These are phyloP conservation scores for Epizoanthus fatuus DNA, from an alignment of 92 coral and sea anemone species.

Conservation along the genomic window DNA sequence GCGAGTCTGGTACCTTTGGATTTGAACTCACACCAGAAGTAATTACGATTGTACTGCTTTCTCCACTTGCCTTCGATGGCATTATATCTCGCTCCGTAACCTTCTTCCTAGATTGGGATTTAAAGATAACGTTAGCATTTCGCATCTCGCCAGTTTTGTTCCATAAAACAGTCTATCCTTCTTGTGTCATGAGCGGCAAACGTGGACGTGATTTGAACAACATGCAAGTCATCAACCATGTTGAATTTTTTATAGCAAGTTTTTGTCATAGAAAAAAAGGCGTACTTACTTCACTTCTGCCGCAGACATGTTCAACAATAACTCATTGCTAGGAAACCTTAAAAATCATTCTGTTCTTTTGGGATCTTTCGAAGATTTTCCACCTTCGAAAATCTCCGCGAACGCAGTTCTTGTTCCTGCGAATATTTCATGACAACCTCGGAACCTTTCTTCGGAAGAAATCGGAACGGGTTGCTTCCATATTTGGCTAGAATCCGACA, in stretches of 20 bases:
- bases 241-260: conserved; percentile 23
- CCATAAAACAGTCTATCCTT: neutral
- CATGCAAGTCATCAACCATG: conserved; percentile 10
- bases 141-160: neutral
- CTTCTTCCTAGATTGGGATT: conserved; percentile 66
- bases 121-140: conserved; percentile 8
- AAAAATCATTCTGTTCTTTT: conserved; percentile 44
- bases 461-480: conserved; percentile 2
- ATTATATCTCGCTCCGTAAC: conserved; percentile 65
- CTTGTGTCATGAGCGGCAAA: conserved; percentile 5
- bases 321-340: conserved; percentile 58
- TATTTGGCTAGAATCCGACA: conserved; percentile 29
- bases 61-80: conserved; percentile 76
- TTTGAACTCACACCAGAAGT: conserved; percentile 77
- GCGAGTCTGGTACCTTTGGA: conserved; percentile 60
- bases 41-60: conserved; percentile 76
- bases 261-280: conserved; percentile 1
- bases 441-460: conserved; percentile 7
- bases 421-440: neutral
- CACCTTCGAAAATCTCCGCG: conserved; percentile 17
- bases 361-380: conserved; percentile 39
- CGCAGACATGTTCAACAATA: conserved; percentile 63
- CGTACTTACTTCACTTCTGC: conserved; percentile 68
- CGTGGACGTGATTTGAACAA: conserved; percentile 39
- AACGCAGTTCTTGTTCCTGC: conserved; percentile 21